phyloP scores from a whole-genome alignment of 1,140 invertebrate genomes.

The Brachionus sp. region DNA sequence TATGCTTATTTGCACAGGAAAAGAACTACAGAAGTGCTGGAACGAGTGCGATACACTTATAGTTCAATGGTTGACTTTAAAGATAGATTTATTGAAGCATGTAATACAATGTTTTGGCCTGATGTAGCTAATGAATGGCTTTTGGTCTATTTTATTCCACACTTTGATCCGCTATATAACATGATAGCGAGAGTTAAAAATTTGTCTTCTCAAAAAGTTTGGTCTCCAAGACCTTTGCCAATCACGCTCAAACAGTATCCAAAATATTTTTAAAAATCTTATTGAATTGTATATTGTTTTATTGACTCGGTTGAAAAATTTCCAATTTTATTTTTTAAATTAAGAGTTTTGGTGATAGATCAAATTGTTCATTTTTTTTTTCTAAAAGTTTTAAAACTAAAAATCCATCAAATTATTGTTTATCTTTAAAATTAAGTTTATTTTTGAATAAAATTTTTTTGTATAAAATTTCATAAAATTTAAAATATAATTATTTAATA shows the following conservation, averaged over 20 bases:
- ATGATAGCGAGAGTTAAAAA: background rate
- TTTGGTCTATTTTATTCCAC: constrained; percentile 37
- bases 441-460: no score
- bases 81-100: constrained; percentile 7
- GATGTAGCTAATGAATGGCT: constrained; percentile 42
- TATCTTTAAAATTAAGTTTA: no score
- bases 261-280: background rate
- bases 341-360: no score
- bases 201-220: constrained; percentile 2
- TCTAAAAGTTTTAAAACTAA: no score
- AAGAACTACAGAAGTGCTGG: constrained; percentile 11
- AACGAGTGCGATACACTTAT: background rate
- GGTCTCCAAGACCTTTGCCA: constrained; percentile 14
- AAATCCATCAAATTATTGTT: no score
- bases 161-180: constrained; percentile 11
- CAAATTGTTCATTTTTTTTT: no score
- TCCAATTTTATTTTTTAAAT: no score
- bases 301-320: background rate
- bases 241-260: constrained; percentile 44
- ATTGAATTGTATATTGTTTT: background rate
- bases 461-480: no score
- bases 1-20: constrained; percentile 37
- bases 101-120: constrained; percentile 11
- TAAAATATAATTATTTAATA: no score
- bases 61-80: constrained; percentile 24